Conservation (phyloP, 2,797 vertebrate species). For the Myotis vivesi region DNA sequence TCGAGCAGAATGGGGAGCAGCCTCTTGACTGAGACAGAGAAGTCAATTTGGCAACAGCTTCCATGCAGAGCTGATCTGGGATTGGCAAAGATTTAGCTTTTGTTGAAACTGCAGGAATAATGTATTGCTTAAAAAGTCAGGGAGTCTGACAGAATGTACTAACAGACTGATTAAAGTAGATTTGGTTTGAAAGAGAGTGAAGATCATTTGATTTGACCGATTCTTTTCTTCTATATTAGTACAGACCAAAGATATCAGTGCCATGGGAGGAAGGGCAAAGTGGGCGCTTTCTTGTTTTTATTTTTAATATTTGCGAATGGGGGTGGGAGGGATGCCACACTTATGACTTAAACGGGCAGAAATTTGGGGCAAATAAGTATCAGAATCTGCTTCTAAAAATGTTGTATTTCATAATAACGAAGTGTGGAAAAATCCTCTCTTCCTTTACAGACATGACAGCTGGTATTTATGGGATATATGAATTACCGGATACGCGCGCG, state of each 20-base stretch:
- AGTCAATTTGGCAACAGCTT: conserved; percentile 72
- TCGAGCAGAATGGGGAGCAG: conserved; percentile 68
- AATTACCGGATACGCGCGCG: conserved; percentile 69
- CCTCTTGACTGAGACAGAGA: conserved; percentile 64
- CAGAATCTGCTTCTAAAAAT: neutral
- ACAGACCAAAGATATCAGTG: neutral
- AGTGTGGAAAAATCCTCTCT: neutral
- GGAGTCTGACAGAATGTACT: neutral
- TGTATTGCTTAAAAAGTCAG: neutral
- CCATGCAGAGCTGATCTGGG: neutral
- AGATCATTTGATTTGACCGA: neutral
- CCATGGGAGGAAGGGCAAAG: neutral
- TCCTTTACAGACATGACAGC: conserved; percentile 37
- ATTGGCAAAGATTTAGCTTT: conserved; percentile 20
- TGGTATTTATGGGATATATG: neutral
- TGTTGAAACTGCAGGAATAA: conserved; percentile 23
- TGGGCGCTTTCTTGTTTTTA: neutral
- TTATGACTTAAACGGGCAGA: neutral
- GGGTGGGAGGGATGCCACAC: neutral
- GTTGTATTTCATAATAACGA: conserved; percentile 33
- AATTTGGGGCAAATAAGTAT: neutral
- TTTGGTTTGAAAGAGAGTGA: neutral
- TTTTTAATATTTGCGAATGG: neutral
- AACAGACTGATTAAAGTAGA: neutral
- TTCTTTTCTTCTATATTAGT: neutral